phyloP scores from a whole-genome alignment of 2,797 vertebrate genomes.

The Aeoliscus strigatus region DNA sequence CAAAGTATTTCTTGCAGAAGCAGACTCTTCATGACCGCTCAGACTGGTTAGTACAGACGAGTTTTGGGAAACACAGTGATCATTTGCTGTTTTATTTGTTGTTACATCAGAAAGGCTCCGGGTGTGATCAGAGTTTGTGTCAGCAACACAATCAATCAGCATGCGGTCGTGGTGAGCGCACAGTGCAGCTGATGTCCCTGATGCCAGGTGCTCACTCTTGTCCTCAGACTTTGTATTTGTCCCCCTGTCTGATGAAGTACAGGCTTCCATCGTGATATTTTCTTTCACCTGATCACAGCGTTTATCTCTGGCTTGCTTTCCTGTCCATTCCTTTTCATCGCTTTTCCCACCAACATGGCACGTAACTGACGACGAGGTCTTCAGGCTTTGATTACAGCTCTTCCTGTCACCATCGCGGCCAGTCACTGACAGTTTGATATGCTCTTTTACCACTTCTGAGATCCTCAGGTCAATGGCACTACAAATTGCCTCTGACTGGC shows the following conservation, averaged over 20 bases:
- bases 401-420: slow-evolving; percentile 6
- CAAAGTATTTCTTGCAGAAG: slow-evolving; percentile 3
- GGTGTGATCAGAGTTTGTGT: not conserved
- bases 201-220: slow-evolving; percentile 10
- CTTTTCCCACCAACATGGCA: slow-evolving; percentile 17
- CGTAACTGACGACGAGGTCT: slow-evolving; percentile 16
- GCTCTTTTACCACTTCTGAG: slow-evolving; percentile 73
- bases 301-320: slow-evolving; percentile 14
- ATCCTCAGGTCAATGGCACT: slow-evolving; percentile 73
- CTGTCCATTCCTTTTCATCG: slow-evolving; percentile 11
- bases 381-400: slow-evolving; percentile 34
- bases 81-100: not conserved
- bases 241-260: slow-evolving; percentile 1
- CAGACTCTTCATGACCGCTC: not conserved
- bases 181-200: not conserved
- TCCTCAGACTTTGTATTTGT: slow-evolving; percentile 9
- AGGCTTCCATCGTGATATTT: not conserved
- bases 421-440: slow-evolving; percentile 45
- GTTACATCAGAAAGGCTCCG: not conserved
- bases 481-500: slow-evolving; percentile 59
- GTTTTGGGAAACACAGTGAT: slow-evolving; percentile 8
- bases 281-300: slow-evolving; percentile 17
- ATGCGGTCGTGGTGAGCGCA: not conserved
- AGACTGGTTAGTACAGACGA: not conserved
- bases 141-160: not conserved